Conservation (phyloP, 2,888 invertebrate species). For the Rhopalosiphum nymphaeae region DNA sequence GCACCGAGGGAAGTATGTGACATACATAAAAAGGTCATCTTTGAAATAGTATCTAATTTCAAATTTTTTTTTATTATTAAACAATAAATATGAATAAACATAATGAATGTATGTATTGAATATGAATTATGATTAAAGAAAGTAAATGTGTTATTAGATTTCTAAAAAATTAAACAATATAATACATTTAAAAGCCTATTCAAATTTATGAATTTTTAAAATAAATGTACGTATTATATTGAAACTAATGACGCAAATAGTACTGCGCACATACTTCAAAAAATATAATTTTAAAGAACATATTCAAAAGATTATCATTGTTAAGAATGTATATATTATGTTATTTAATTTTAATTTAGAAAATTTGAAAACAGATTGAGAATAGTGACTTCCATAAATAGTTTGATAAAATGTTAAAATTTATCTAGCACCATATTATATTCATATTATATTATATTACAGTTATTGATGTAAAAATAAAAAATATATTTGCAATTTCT, state of each 20-base stretch:
- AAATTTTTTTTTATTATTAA: constrained; percentile 12
- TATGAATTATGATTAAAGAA: not conserved
- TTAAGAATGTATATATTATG: not conserved
- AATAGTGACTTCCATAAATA: not conserved
- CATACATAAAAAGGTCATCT: not conserved
- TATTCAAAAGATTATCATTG: not conserved
- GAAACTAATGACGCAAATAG: not conserved
- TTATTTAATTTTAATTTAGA: not conserved
- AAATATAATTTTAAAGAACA: not conserved
- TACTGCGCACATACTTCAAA: not conserved
- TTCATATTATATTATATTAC: constrained; percentile 43
- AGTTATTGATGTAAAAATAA: constrained; percentile 17
- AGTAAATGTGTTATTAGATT: not conserved
- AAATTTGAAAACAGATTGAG: not conserved
- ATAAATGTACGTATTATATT: not conserved
- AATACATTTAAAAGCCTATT: not conserved
- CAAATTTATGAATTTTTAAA: not conserved
- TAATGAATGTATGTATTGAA: not conserved
- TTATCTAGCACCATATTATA: not conserved
- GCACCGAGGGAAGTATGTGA: constrained; percentile 47
- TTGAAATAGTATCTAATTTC: constrained; percentile 5
- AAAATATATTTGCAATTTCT: not conserved
- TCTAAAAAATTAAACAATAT: not conserved
- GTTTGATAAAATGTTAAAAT: constrained; percentile 5
- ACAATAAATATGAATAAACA: not conserved